A percentile compares a stretch with the other conserved stretches of the same genome.
Evolutionary conservation across 2,888 invertebrate genomes (phyloP).

Genomic region (Conops quadrifasciatus): DNA sequence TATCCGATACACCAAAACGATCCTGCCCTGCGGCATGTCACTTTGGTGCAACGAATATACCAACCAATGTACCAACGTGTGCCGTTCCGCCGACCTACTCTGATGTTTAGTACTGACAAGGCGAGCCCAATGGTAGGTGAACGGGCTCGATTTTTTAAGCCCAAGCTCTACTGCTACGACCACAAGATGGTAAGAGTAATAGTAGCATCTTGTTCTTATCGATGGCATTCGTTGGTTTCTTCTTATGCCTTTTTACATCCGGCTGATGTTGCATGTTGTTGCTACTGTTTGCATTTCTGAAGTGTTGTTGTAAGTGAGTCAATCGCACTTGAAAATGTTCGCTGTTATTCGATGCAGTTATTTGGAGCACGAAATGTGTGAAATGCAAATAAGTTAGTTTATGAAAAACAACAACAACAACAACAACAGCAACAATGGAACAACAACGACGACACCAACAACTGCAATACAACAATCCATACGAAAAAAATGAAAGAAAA

Average conservation of each 20-base stretch:
- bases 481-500: too few relatives aligned
- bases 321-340: conserved; percentile 23
- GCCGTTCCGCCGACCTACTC: too few relatives aligned
- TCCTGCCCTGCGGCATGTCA: too few relatives aligned
- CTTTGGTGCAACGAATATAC: too few relatives aligned
- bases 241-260: not conserved
- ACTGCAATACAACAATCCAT: too few relatives aligned
- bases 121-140: too few relatives aligned
- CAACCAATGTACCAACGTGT: too few relatives aligned
- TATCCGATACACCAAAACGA: too few relatives aligned
- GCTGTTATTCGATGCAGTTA: not conserved
- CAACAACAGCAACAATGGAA: not conserved
- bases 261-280: not conserved
- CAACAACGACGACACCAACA: not conserved
- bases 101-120: too few relatives aligned
- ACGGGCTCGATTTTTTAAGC: too few relatives aligned
- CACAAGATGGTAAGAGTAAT: too few relatives aligned
- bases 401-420: not conserved
- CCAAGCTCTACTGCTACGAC: too few relatives aligned
- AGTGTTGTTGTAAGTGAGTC: conserved; percentile 34
- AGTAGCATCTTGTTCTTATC: not conserved
- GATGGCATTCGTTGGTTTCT: not conserved
- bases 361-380: conserved; percentile 29
- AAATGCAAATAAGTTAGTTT: conserved; percentile 16
- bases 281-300: not conserved